Base-by-base conservation (phyloP, 1,140 invertebrate genomes). In the Philotrypesis tridentata region DNA sequence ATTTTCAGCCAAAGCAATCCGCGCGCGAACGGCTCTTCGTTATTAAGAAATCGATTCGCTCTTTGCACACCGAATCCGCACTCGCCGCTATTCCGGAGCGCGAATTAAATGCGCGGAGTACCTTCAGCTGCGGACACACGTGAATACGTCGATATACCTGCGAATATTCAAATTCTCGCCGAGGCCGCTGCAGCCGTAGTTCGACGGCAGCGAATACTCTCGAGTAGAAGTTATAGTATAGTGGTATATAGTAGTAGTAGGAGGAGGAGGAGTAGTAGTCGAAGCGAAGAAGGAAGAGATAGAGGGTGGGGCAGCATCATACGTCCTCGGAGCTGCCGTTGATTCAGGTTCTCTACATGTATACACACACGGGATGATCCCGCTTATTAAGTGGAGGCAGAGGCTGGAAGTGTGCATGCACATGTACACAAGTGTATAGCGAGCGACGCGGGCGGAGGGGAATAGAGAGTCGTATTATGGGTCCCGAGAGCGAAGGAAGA, bases 321-420 rank as follows among this genome's bases (percentile, higher is more conserved):
- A n/a, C 63, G 68, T 70, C 65, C 79, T 81, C 79, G 86, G 48
- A 25, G 87, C 89, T 90, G 89, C 89, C 84, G 89, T 85, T 90
- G 88, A 88, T 89, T 89, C 89, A 89, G 86, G 85, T 86, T 84
- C 84, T n/a, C 27, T n/a, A 5, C 14, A 27, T 79, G 14, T 37
- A 37, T n/a, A 48, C 25, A 21, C 21, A 25, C n/a, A 25, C 72
- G 71, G 79, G 88, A 89, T 89, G 89, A 91, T 91, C 88, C 88
- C 86, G 89, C 89, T 92, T 91, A 92, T 91, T 92, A 92, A 91
- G 90, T 90, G 90, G 91, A 91, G 90, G 88, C 88, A 70, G 48
- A 25, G 40, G 31, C 6, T 48, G 33, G 2, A 4, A 55, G n/a
- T 27, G 21, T 40, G 25, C 8, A 48, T 75, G 33, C 37, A 31